These are phyloP conservation scores for Ursus arctos DNA, from an alignment of 2,113 vertebrate species.

Conservation along the genomic window DNA sequence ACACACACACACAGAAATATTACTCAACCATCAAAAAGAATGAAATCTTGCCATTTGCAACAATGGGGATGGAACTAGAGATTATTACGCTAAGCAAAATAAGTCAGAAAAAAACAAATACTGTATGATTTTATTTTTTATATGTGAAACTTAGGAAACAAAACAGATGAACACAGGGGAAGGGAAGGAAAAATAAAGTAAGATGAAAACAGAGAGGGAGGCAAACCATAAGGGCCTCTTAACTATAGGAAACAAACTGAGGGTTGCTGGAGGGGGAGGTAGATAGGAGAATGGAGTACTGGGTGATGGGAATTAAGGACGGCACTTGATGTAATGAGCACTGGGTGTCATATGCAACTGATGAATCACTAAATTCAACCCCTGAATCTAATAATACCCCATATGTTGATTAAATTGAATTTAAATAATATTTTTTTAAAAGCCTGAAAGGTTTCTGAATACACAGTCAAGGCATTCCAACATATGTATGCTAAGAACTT, in stretches of 20 bases:
- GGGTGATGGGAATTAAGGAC: not conserved
- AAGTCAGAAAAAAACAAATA: no score
- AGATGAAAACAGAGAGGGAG: not conserved
- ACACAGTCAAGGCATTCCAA: not conserved
- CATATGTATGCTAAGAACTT: not conserved
- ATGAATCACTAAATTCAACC: not conserved
- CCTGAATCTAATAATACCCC: not conserved
- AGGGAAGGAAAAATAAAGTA: not conserved
- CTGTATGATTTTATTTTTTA: no score
- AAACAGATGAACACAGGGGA: not conserved
- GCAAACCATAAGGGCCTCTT: not conserved
- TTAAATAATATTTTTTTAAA: not conserved
- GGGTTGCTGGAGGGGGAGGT: not conserved
- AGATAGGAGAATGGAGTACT: not conserved
- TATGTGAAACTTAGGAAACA: no score
- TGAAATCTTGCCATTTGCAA: no score
- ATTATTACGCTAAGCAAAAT: no score
- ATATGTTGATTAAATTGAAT: not conserved
- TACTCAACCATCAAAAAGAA: no score
- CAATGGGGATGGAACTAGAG: no score
- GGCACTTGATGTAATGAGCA: not conserved
- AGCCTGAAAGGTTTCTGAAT: not conserved
- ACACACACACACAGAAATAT: no score
- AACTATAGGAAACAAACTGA: not conserved
- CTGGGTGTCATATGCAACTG: not conserved